phyloP scores from a whole-genome alignment of 2,888 invertebrate species.

The Pterostichus niger region DNA sequence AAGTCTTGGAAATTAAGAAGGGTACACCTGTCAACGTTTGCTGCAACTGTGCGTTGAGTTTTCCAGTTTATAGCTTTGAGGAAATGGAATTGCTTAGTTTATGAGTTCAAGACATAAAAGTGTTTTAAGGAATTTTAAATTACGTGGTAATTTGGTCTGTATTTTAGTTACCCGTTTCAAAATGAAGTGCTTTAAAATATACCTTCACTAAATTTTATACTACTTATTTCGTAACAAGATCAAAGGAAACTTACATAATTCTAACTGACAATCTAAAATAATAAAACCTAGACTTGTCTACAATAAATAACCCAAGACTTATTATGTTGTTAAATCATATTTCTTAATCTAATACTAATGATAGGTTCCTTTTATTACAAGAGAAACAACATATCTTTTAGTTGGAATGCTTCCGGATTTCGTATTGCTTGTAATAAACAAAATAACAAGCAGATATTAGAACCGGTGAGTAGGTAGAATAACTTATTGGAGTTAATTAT shows the following conservation, averaged over 20 bases:
- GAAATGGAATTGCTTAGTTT: constrained; percentile 53
- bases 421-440: constrained; percentile 7
- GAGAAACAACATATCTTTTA: background rate
- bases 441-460: constrained; percentile 33
- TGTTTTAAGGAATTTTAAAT: constrained; percentile 47
- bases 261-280: too few relatives aligned
- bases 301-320: too few relatives aligned
- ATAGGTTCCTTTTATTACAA: background rate
- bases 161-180: constrained; percentile 36
- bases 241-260: background rate
- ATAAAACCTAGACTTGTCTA: too few relatives aligned
- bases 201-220: constrained; percentile 9
- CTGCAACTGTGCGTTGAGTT: constrained; percentile 40
- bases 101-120: constrained; percentile 39
- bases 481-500: constrained; percentile 41
- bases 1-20: constrained; percentile 16
- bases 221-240: background rate
- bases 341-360: background rate
- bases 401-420: constrained; percentile 3
- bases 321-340: too few relatives aligned
- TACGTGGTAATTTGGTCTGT: constrained; percentile 43
- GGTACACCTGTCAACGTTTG: constrained; percentile 45
- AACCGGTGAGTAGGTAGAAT: constrained; percentile 38
- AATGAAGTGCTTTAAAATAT: constrained; percentile 40
- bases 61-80: constrained; percentile 47